phyloP scores from a whole-genome alignment of 37 sponge, comb jelly and placozoan genomes.

The Chondrilla cf. caribensis region DNA sequence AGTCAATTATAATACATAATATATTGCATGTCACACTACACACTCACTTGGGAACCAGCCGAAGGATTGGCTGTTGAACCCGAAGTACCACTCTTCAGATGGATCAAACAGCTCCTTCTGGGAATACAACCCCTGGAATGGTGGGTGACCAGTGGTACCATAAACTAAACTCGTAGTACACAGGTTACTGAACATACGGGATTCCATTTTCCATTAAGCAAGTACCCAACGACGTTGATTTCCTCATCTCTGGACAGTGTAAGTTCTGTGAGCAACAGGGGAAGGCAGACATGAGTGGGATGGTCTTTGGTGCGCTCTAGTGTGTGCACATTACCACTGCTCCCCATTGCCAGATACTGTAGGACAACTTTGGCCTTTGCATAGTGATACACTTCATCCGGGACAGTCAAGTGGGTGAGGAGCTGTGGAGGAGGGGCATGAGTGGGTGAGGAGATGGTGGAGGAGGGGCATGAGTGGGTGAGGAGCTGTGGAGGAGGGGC shows the following conservation, averaged over 20 bases:
- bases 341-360: slow-evolving; percentile 56
- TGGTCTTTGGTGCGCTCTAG: neutral
- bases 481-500: neutral
- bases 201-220: slow-evolving; percentile 22
- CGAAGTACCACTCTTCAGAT: slow-evolving; percentile 63
- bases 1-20: neutral
- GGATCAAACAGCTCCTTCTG: slow-evolving; percentile 68
- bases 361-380: slow-evolving; percentile 41
- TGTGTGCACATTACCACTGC: slow-evolving; percentile 56
- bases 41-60: slow-evolving; percentile 75
- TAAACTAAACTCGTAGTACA: neutral
- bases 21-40: neutral
- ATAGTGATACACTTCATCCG: slow-evolving; percentile 65
- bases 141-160: too few species aligned
- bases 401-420: slow-evolving; percentile 68
- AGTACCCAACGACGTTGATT: slow-evolving; percentile 51
- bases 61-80: slow-evolving; percentile 27
- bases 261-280: slow-evolving; percentile 45
- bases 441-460: neutral
- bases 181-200: neutral
- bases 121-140: slow-evolving; percentile 67
- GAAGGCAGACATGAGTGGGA: neutral
- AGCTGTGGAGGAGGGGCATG: slow-evolving; percentile 38
- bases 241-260: slow-evolving; percentile 64
- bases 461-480: neutral